Evolutionary conservation across 2,797 vertebrate genomes (phyloP), one percentile per base, ranked within the genome.

Genomic region (Sebastes iracundus): DNA sequence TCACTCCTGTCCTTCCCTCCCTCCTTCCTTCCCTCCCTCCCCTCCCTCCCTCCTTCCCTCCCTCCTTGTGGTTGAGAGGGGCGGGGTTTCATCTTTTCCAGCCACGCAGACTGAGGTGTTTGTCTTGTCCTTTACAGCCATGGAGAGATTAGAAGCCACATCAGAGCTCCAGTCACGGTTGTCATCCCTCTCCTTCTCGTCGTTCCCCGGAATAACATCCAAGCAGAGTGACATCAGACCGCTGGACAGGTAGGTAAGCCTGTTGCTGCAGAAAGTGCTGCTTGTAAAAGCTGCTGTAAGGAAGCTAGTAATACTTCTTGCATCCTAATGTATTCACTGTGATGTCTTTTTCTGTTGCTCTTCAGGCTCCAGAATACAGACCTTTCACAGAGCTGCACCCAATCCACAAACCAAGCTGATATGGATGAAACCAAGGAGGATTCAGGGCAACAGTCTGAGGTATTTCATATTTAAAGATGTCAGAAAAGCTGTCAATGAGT

Each of bases 101-200:
- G 86, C 85, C 87, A 77, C 81, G 77, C 88, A 88, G 55, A 35
- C 87, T 65, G 85, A 82, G 74, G 72, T 91, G 90, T 93, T 91
- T 87, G 75, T 91, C 81, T 90, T 84, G 68, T 38, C 89, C 82
- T 82, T 88, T 84, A 82, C 67, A 95, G 94, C 87, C 83, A 96
- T 96, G 96, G 95, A 96, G 92, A 91, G 88, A 83, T 67, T 88
- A 86, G 96, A 95, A 23, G 69, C 90, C 10, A 83, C 95, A 75
- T 94, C 95, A 16, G 94, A 96, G 90, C 95, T 96, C 14, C 93
- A 96, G 87, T 96, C 96, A 8, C 93, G 96, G 86, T 88, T 96
- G 87, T 95, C 96, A 22, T 95, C 96, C 2, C 88, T 96, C 46
- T 96, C 96, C 20, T 93, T 95, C 79, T 95, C 96, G 0, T 96